Evolutionary conservation across 2,888 invertebrate genomes (phyloP).

Genomic region (Drosophila histrio): DNA sequence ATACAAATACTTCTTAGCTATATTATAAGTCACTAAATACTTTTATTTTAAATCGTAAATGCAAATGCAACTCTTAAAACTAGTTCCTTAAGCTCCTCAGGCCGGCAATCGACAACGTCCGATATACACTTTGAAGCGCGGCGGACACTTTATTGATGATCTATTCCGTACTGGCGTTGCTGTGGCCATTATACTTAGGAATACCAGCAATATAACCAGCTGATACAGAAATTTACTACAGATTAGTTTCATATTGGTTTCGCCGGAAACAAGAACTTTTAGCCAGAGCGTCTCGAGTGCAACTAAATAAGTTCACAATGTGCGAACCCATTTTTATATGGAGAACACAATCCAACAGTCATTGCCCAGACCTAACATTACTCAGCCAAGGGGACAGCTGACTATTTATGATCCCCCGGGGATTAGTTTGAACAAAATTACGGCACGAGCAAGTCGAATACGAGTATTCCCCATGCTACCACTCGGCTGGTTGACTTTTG

Average conservation of each 20-base stretch:
- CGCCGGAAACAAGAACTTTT: slow-evolving; percentile 1
- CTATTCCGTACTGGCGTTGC: slow-evolving; percentile 1
- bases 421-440: slow-evolving; percentile 23
- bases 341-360: not conserved
- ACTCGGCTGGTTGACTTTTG: not conserved
- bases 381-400: slow-evolving; percentile 14
- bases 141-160: slow-evolving; percentile 15
- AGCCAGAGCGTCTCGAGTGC: slow-evolving; percentile 6
- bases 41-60: not conserved
- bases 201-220: slow-evolving; percentile 24
- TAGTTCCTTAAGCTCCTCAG: slow-evolving; percentile 18
- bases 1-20: not conserved
- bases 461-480: slow-evolving; percentile 16
- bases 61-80: slow-evolving; percentile 1
- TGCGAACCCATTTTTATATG: slow-evolving; percentile 21
- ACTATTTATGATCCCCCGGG: slow-evolving; percentile 22
- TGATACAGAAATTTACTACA: slow-evolving; percentile 10
- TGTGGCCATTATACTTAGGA: slow-evolving; percentile 8
- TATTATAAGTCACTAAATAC: not conserved
- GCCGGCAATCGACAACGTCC: slow-evolving; percentile 56
- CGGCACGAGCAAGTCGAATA: slow-evolving; percentile 1
- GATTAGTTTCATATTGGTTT: slow-evolving; percentile 29
- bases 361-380: slow-evolving; percentile 6
- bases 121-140: slow-evolving; percentile 31
- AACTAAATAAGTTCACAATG: slow-evolving; percentile 23